phyloP scores from a whole-genome alignment of 1,140 invertebrate species.

The Xylocopa sonorina region DNA sequence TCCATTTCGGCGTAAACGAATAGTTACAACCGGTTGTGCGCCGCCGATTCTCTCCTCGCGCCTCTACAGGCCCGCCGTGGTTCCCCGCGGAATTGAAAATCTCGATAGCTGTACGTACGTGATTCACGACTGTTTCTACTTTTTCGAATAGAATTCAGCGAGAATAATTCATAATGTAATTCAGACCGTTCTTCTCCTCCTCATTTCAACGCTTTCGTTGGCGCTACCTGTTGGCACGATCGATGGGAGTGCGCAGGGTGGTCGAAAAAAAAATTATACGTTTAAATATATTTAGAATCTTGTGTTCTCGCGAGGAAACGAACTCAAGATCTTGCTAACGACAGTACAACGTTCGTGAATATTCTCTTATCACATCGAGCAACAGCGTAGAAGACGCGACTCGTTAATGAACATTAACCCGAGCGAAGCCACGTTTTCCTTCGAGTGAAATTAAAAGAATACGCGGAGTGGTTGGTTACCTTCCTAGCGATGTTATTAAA shows the following conservation, averaged over 20 bases:
- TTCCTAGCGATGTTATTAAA: conserved; percentile 1
- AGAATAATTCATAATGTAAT: no score
- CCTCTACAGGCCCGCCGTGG: neutral
- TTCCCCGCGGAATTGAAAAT: neutral
- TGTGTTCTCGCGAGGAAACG: neutral
- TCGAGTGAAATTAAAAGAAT: conserved; percentile 22
- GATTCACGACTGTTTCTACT: neutral
- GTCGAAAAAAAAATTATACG: neutral
- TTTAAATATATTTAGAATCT: neutral
- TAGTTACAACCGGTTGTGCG: conserved; percentile 14
- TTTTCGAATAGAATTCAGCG: no score
- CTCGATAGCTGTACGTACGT: neutral
- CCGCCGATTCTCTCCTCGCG: neutral
- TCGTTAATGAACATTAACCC: conserved; percentile 53
- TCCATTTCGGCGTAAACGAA: conserved; percentile 26
- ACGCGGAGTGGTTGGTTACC: neutral
- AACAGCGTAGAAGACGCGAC: conserved; percentile 24
- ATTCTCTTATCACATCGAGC: conserved; percentile 15
- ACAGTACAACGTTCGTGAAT: conserved; percentile 7
- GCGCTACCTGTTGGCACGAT: no score
- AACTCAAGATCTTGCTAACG: conserved; percentile 14
- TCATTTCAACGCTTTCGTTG: no score
- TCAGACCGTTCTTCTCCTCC: no score
- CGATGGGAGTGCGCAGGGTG: no score
- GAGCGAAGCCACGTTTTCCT: neutral